Evolutionary conservation across 92 coral and sea anemone genomes (phyloP).

Genomic region (Zoanthus sociatus): DNA sequence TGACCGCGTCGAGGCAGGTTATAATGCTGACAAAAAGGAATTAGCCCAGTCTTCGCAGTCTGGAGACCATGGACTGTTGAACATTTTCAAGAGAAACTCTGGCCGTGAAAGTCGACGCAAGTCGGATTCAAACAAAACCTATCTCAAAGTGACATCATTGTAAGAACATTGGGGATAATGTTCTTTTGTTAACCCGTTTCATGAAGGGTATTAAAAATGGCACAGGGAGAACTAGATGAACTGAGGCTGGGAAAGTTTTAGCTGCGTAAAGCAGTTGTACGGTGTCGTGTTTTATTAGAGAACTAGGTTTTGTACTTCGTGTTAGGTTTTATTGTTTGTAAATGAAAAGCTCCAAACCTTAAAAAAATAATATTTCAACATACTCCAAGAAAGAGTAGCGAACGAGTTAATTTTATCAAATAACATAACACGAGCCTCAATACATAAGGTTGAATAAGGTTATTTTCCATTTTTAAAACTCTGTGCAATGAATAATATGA

Average conservation of each 20-base stretch:
- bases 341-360: neutral
- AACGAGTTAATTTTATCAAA: too few relatives aligned
- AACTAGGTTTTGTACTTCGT: neutral
- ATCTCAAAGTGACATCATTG: conserved; percentile 86
- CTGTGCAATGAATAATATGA: too few relatives aligned
- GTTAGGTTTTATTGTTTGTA: neutral
- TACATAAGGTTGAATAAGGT: too few relatives aligned
- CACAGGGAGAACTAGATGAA: neutral
- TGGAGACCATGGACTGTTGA: conserved; percentile 60
- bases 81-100: conserved; percentile 56
- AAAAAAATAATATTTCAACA: neutral
- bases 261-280: neutral
- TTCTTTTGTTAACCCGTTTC: neutral
- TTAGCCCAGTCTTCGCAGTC: conserved; percentile 80
- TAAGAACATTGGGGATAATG: conserved; percentile 1
- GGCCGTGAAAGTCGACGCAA: conserved; percentile 64
- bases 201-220: neutral
- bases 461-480: too few relatives aligned
- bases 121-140: conserved; percentile 74
- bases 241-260: neutral
- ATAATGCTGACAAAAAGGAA: conserved; percentile 57
- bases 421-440: too few relatives aligned
- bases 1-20: conserved; percentile 33
- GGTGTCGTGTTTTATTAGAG: neutral
- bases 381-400: too few relatives aligned